These are phyloP conservation scores for Hypercompe scribonia DNA, from an alignment of 2,888 invertebrate genomes.

Conservation along the genomic window DNA sequence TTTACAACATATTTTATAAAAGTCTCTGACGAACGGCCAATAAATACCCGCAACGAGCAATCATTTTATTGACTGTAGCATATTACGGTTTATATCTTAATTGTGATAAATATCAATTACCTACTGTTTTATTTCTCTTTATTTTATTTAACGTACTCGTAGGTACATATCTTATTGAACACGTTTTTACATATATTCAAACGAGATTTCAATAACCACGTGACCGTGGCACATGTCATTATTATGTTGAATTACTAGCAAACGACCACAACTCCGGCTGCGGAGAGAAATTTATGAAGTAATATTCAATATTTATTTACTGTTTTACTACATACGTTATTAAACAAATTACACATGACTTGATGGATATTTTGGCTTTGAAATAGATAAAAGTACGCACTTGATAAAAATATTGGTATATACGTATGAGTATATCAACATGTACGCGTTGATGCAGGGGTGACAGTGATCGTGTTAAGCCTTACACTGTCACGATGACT, in stretches of 20 bases:
- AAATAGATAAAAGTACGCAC: too few relatives aligned
- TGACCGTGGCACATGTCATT: neutral
- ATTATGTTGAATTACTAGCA: neutral
- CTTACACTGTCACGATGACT: too few relatives aligned
- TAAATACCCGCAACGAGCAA: neutral
- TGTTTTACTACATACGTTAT: too few relatives aligned
- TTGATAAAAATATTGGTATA: too few relatives aligned
- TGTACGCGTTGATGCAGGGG: too few relatives aligned
- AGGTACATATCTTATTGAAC: neutral
- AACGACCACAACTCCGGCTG: too few relatives aligned
- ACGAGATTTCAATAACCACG: neutral
- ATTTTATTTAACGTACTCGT: neutral
- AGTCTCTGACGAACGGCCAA: neutral
- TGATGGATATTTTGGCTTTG: too few relatives aligned
- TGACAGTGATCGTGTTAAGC: too few relatives aligned
- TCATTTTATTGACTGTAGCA: neutral
- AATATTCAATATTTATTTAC: neutral
- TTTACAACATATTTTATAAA: neutral
- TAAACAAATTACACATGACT: too few relatives aligned
- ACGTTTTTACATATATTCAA: neutral
- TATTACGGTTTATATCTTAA: neutral
- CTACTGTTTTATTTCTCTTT: neutral
- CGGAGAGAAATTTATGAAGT: neutral
- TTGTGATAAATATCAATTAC: neutral
- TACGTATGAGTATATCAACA: too few relatives aligned